Evolutionary conservation across 1,140 invertebrate genomes (phyloP), one percentile per base, ranked within the genome.

Genomic region (Streblospio benedicti): DNA sequence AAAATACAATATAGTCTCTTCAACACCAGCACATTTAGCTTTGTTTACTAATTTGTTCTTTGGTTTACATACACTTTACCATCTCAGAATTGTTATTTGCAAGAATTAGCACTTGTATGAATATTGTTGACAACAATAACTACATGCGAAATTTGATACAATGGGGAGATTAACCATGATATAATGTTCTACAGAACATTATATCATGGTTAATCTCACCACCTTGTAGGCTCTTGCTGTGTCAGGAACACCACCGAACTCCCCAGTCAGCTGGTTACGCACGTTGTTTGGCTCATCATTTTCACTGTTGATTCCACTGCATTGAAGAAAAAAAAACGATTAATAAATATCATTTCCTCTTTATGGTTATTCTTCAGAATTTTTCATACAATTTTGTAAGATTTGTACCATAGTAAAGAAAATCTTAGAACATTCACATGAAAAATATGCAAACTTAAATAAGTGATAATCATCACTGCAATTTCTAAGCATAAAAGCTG

Each of bases 241-340:
- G 50, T 93, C 95, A 2, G 94, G 93, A 35, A 99, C 96, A 14
- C 83, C 80, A 1, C 87, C 92, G 84, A 85, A 96, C 71, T 91
- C 83, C 56, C 90, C 90, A 4, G 85, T 93, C 49, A 89, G 52
- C 71, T 90, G 90, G 79, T 98, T 97, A 70, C 88, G 90, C 18
- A 81, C 73, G 65, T 97, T 97, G 79, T 99, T 99, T 75, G 97
- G 86, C 80, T 99, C 93, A 63, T 84, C 84, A 80, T 99, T 99
- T 73, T 99, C 97, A 9, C 82, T 82, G 79, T 99, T 99, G 4
- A 92, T 88, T 28, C 96, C 97, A 20, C 91, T 92, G 69, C n/a
- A 61, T 25, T n/a, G 16, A 30, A 12, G 25, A 60, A 59, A 58
- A 33, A 16, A 20, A 25, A 1, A 59, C 41, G 25, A 57, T 56